phyloP scores from a whole-genome alignment of 2,888 invertebrate genomes.

The Polydrusus cervinus region DNA sequence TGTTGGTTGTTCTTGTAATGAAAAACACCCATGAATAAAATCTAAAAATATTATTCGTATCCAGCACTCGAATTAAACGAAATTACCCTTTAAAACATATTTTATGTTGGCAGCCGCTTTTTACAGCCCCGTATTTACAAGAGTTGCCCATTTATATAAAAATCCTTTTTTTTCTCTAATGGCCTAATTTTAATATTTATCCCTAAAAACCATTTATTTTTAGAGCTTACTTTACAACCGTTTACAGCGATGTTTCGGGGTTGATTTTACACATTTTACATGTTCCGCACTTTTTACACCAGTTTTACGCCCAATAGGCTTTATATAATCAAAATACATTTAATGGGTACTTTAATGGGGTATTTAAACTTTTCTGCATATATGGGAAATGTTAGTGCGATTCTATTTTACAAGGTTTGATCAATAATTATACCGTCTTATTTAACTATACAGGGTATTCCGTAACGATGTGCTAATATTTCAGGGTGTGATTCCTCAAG shows the following conservation, averaged over 20 bases:
- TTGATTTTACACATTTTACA: conserved; percentile 27
- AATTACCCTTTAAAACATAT: not conserved
- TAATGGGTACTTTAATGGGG: conserved; percentile 35
- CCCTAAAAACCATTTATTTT: conserved; percentile 45
- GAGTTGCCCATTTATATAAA: conserved; percentile 24
- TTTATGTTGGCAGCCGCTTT: not conserved
- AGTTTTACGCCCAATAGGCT: conserved; percentile 35
- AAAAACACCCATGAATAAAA: no score
- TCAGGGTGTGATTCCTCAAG: no score
- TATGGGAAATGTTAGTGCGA: conserved; percentile 14
- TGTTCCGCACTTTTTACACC: conserved; percentile 22
- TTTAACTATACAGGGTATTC: no score
- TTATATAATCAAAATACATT: conserved; percentile 41
- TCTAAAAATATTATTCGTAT: no score
- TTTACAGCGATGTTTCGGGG: conserved; percentile 37
- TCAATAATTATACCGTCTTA: not conserved
- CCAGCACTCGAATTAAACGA: no score
- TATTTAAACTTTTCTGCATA: conserved; percentile 35
- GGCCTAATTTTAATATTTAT: conserved; percentile 45
- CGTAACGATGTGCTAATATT: no score
- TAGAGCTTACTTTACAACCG: conserved; percentile 47
- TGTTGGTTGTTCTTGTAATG: no score
- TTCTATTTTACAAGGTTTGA: conserved; percentile 9
- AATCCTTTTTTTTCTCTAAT: conserved; percentile 26
- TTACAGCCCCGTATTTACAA: conserved; percentile 24